Base-by-base conservation (phyloP, 2,888 invertebrate genomes). In the Lasioglossum calceatum region DNA sequence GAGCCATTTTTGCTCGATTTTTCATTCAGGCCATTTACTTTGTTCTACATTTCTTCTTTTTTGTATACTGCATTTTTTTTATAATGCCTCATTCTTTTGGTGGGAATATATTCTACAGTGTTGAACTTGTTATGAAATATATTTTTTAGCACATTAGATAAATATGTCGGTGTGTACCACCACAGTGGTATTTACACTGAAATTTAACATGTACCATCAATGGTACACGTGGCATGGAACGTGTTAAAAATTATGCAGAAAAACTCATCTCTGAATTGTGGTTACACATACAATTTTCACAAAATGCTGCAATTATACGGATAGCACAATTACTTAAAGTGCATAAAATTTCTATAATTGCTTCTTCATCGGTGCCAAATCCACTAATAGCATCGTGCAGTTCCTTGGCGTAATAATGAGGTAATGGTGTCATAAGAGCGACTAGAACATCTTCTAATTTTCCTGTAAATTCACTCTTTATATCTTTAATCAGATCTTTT, bases 301-400 rank as follows among this genome's bases (percentile, higher is more conserved):
- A 98, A 95, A 98, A 98, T 86, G 97, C 97, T 70, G 97, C 97
- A 93, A 98, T 98, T 58, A 98, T 98, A 89, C 97, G 96, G 93
- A 98, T 98, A 92, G 98, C 98, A 92, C 98, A 98, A 95, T 99
- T 99, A 92, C 98, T 98, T 64, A 98, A 96, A 0, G 99, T 98
- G 96, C 98, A 98, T 80, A 99, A 96, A 93, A 99, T 98, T 96
- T 99, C 99, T 89, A 99, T 98, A 93, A 99, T 97, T 76, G 98
- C 98, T 93, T 98, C 98, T 94, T 98, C 98, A 92, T 98, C 98
- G 36, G 99, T 99, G 78, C 99, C 99, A 73, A 98, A 74, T 50
- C 99, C 98, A 90, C 97, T 95, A 84, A 99, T 97, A 77, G 99
- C 99, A 93, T 98, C 97, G 93, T 98, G 97, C 80, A 99, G 96